phyloP scores from a whole-genome alignment of 1,140 invertebrate genomes.

The Drosophila pseudoobscura region DNA sequence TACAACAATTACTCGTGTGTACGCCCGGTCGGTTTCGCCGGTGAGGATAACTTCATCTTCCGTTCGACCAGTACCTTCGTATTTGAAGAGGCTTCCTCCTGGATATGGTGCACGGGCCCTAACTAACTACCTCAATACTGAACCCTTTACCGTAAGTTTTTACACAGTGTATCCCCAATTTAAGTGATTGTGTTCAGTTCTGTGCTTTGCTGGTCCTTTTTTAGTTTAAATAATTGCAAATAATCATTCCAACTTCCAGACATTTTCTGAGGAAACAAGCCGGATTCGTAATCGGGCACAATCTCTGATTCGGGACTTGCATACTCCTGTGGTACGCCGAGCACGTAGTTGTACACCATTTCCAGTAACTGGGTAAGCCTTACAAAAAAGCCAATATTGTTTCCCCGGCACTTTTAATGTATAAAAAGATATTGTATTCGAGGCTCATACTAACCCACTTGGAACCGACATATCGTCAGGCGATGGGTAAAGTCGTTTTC shows the following conservation, averaged over 20 bases:
- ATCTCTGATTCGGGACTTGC: slow-evolving; percentile 88
- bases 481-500: too few species aligned
- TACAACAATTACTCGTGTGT: slow-evolving; percentile 72
- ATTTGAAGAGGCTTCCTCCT: slow-evolving; percentile 87
- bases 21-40: slow-evolving; percentile 83
- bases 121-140: slow-evolving; percentile 90
- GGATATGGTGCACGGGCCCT: slow-evolving; percentile 87
- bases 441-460: too few species aligned
- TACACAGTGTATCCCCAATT: slow-evolving; percentile 64
- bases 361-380: slow-evolving; percentile 76
- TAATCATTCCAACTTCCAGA: slow-evolving; percentile 83
- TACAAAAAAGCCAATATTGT: too few species aligned
- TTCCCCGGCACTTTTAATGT: background rate
- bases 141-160: slow-evolving; percentile 83
- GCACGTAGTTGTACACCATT: slow-evolving; percentile 85
- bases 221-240: background rate
- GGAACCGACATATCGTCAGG: too few species aligned
- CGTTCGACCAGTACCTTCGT: slow-evolving; percentile 87
- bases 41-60: slow-evolving; percentile 85
- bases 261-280: slow-evolving; percentile 91
- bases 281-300: slow-evolving; percentile 90
- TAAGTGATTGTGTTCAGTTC: background rate
- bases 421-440: background rate
- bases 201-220: background rate
- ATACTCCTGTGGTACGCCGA: slow-evolving; percentile 89